Conservation (phyloP, 2,888 invertebrate genomes). For the Xanthorhoe designata region DNA sequence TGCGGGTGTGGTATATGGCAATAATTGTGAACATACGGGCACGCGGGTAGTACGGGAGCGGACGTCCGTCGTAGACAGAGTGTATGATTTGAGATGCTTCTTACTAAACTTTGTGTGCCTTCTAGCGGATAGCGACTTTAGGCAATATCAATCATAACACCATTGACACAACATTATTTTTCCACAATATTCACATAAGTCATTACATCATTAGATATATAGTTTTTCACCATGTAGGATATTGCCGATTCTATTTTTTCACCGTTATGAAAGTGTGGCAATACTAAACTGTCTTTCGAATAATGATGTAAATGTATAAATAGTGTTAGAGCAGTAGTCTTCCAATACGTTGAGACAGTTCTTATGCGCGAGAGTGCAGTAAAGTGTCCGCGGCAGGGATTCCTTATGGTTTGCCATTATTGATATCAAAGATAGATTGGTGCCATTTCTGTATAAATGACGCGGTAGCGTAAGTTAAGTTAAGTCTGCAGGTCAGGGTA, state of each 20-base stretch:
- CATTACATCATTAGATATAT: conserved; percentile 59
- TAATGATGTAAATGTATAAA: conserved; percentile 70
- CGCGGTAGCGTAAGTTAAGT: conserved; percentile 83
- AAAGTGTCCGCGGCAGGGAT: conserved; percentile 76
- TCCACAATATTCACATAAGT: conserved; percentile 58
- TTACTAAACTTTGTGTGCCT: conserved; percentile 85
- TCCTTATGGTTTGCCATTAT: conserved; percentile 85
- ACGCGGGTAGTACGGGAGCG: conserved; percentile 25
- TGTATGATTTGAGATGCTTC: conserved; percentile 81
- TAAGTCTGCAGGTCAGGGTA: conserved; percentile 85
- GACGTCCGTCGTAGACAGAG: conserved; percentile 48
- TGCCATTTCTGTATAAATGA: conserved; percentile 84
- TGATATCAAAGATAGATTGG: conserved; percentile 86
- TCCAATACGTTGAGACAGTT: conserved; percentile 81
- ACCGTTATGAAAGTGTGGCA: conserved; percentile 54
- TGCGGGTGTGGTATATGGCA: conserved; percentile 43
- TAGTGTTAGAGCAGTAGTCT: conserved; percentile 84
- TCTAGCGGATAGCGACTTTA: conserved; percentile 84
- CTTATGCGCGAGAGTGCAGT: conserved; percentile 24
- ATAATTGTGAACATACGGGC: conserved; percentile 37
- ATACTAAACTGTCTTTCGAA: conserved; percentile 68
- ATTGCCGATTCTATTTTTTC: conserved; percentile 63
- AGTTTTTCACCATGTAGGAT: conserved; percentile 67
- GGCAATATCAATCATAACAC: conserved; percentile 79
- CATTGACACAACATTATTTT: conserved; percentile 66